Evolutionary conservation across 92 coral and sea anemone species (phyloP).

Genomic region (Paramuricea clavata): DNA sequence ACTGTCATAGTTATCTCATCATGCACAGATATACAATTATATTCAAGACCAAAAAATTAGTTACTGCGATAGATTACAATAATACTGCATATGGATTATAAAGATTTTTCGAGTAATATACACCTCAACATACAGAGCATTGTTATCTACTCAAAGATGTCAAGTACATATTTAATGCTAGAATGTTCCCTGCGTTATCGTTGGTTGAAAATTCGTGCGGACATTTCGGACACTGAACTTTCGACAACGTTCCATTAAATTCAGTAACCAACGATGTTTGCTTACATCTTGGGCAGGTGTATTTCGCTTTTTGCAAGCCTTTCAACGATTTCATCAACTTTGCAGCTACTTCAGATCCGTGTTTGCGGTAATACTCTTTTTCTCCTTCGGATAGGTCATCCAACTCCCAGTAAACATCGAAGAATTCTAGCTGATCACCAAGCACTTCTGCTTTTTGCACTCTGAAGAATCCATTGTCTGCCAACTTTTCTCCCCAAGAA

Average conservation of each 20-base stretch:
- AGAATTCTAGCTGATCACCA: constrained; percentile 52
- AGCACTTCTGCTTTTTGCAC: constrained; percentile 66
- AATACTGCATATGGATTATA: too few relatives aligned
- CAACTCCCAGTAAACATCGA: constrained; percentile 61
- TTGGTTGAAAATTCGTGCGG: constrained; percentile 3
- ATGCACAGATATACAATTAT: too few relatives aligned
- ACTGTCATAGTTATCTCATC: too few relatives aligned
- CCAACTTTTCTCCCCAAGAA: constrained; percentile 67
- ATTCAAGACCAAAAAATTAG: too few relatives aligned
- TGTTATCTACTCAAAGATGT: constrained; percentile 24
- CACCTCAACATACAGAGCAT: too few relatives aligned
- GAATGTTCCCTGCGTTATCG: constrained; percentile 25
- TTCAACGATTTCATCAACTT: constrained; percentile 16
- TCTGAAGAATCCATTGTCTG: constrained; percentile 73
- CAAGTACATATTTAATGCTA: constrained; percentile 67
- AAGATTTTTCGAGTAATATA: too few relatives aligned
- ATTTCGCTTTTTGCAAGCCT: constrained; percentile 33
- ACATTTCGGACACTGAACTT: constrained; percentile 41
- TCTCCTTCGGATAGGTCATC: constrained; percentile 27
- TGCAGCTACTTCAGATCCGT: constrained; percentile 26
- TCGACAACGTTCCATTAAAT: constrained; percentile 24
- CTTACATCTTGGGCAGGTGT: constrained; percentile 56
- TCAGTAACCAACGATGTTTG: constrained; percentile 39
- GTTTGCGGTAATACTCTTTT: constrained; percentile 8
- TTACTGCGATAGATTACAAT: too few relatives aligned